phyloP scores from a whole-genome alignment of 2,797 vertebrate genomes.

The Syngnathus rostellatus region DNA sequence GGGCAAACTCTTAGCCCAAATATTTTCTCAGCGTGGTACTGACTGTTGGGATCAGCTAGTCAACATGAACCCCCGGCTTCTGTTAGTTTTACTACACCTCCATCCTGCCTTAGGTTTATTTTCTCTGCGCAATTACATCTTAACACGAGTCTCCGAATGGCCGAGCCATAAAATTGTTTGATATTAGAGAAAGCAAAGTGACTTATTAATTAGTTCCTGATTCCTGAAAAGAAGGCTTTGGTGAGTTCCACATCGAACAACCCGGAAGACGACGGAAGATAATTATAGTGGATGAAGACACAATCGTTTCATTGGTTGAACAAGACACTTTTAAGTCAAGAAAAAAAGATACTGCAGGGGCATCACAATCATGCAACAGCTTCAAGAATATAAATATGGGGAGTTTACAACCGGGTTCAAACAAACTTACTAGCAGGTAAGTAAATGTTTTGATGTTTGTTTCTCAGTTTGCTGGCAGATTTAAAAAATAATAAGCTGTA shows the following conservation, averaged over 20 bases:
- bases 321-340: not conserved
- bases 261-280: not conserved
- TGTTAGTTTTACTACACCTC: slow-evolving; percentile 25
- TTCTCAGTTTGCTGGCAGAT: not conserved
- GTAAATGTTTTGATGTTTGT: not conserved
- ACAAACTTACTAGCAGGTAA: not conserved
- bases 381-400: not conserved
- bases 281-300: no score
- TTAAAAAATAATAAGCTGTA: not conserved
- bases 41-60: slow-evolving; percentile 28
- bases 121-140: slow-evolving; percentile 44
- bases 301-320: not conserved
- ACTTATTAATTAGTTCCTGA: slow-evolving; percentile 34
- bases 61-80: slow-evolving; percentile 10
- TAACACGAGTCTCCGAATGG: slow-evolving; percentile 23
- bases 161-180: slow-evolving; percentile 10
- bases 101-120: slow-evolving; percentile 38
- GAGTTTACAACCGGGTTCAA: not conserved
- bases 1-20: slow-evolving; percentile 34
- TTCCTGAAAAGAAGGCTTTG: slow-evolving; percentile 1
- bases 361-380: not conserved
- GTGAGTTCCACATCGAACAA: not conserved
- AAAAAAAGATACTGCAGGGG: no score
- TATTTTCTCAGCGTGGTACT: slow-evolving; percentile 27
- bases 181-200: slow-evolving; percentile 6